phyloP scores from a whole-genome alignment of 2,113 vertebrate species.

The Datnioides undecimradiatus region DNA sequence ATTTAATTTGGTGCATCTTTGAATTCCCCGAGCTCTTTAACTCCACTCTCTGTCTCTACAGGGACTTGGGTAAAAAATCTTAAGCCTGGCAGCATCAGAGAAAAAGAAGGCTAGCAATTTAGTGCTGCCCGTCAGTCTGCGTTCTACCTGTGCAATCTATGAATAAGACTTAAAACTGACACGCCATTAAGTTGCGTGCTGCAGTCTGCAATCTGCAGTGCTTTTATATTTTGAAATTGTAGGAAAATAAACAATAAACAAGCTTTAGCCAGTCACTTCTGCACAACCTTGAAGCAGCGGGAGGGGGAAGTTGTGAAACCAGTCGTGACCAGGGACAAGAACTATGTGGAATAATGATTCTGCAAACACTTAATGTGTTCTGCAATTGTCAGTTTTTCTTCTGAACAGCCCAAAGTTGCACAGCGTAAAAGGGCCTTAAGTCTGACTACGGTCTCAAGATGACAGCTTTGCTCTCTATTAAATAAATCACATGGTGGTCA shows the following conservation, averaged over 20 bases:
- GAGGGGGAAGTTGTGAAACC: too few relatives aligned
- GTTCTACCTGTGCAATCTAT: too few relatives aligned
- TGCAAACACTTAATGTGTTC: too few relatives aligned
- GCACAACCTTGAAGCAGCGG: too few relatives aligned
- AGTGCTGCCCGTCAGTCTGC: background rate
- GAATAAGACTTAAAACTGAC: too few relatives aligned
- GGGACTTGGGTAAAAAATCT: background rate
- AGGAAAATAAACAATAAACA: background rate
- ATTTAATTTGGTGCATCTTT: background rate
- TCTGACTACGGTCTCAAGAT: constrained; percentile 9
- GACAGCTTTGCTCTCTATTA: constrained; percentile 24
- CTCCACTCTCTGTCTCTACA: background rate
- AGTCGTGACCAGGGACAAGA: background rate
- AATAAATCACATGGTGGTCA: constrained; percentile 48
- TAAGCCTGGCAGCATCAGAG: background rate
- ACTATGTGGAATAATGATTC: background rate
- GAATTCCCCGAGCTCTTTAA: background rate
- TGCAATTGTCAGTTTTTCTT: background rate
- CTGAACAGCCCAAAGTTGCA: background rate
- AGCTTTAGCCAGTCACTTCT: background rate
- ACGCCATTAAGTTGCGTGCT: too few relatives aligned
- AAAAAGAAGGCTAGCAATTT: background rate
- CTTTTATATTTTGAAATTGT: too few relatives aligned
- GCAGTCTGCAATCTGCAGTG: too few relatives aligned
- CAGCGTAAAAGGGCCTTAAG: background rate